These are phyloP conservation scores for Hemicentrotus pulcherrimus DNA, from an alignment of 35 echinoderm and acorn worm genomes.

Conservation along the genomic window DNA sequence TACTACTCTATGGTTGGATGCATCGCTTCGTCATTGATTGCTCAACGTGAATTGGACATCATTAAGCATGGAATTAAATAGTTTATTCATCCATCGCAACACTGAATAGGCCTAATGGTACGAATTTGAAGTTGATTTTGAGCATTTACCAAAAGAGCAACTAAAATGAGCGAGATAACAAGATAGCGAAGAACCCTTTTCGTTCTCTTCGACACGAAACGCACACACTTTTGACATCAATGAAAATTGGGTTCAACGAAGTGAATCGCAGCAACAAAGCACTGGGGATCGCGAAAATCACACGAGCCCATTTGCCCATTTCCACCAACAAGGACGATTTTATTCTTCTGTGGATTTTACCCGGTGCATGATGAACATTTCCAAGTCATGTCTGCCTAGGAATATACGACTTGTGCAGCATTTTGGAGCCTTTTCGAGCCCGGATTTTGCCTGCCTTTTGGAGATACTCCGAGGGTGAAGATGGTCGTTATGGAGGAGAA, in stretches of 20 bases:
- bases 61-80: background rate
- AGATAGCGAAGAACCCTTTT: background rate
- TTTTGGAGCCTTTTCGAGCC: background rate
- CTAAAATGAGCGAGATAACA: background rate
- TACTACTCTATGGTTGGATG: background rate
- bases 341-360: background rate
- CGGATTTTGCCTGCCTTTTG: background rate
- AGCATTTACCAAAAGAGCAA: background rate
- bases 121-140: background rate
- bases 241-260: background rate
- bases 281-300: background rate
- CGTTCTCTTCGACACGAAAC: background rate
- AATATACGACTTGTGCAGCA: background rate
- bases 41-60: background rate
- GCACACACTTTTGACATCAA: background rate
- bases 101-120: background rate
- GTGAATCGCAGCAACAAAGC: background rate
- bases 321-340: background rate
- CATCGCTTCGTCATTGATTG: background rate
- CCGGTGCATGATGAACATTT: background rate
- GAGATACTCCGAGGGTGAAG: background rate
- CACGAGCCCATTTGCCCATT: background rate
- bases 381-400: background rate
- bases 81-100: background rate
- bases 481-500: constrained; percentile 63